Evolutionary conservation across 2,797 vertebrate species (phyloP).

Genomic region (Pristis pectinata): DNA sequence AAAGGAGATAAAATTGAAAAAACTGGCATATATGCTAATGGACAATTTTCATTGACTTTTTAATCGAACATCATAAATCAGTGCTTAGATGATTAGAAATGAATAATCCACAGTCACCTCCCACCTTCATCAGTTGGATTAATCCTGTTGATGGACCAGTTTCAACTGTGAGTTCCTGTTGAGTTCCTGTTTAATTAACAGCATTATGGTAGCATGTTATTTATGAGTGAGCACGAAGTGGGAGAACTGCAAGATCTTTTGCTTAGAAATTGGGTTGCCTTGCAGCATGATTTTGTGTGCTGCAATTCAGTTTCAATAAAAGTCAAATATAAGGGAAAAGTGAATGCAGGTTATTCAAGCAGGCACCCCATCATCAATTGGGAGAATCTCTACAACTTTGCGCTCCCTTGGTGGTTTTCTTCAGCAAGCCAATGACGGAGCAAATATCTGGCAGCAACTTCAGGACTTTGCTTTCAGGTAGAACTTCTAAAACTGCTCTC

Average conservation of each 20-base stretch:
- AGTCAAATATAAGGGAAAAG: too few species aligned
- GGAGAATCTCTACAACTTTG: too few species aligned
- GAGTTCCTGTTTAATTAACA: neutral
- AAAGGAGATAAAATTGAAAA: neutral
- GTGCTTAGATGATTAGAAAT: neutral
- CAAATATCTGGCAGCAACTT: too few species aligned
- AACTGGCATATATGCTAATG: neutral
- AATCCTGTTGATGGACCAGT: neutral
- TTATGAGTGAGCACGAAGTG: neutral
- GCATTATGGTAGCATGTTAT: neutral
- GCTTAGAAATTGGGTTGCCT: neutral
- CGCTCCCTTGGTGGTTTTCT: too few species aligned
- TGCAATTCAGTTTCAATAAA: too few species aligned
- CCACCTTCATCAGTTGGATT: neutral
- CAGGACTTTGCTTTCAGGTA: too few species aligned
- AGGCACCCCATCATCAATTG: too few species aligned
- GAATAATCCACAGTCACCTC: neutral
- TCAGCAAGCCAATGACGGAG: too few species aligned
- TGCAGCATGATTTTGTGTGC: too few species aligned
- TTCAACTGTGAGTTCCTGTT: neutral
- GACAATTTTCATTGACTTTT: neutral
- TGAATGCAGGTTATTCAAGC: too few species aligned
- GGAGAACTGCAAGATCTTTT: neutral
- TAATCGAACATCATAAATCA: neutral
- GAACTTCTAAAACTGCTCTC: too few species aligned